phyloP scores from a whole-genome alignment of 2,113 vertebrate species.

The Sylvietta virens region DNA sequence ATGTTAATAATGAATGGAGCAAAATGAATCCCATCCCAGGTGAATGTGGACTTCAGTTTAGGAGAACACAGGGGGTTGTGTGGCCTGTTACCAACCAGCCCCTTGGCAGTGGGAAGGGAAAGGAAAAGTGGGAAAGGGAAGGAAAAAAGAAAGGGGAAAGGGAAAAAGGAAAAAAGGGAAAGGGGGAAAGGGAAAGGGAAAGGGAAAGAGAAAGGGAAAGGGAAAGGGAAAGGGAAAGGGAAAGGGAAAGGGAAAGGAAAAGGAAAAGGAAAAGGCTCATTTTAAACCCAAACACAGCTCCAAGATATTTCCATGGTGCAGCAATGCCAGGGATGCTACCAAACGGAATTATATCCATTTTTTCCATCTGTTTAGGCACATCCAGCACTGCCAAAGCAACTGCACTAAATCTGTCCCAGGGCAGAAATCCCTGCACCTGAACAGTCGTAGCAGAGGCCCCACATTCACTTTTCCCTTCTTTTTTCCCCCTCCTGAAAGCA shows the following conservation, averaged over 20 bases:
- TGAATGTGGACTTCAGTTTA: background rate
- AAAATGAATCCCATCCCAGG: background rate
- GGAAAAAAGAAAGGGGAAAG: background rate
- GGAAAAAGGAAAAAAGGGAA: background rate
- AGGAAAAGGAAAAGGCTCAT: background rate
- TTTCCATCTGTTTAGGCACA: background rate
- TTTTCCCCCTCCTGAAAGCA: background rate
- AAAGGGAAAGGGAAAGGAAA: background rate
- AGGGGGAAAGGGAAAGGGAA: background rate
- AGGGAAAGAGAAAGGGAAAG: too few relatives aligned
- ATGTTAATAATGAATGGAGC: background rate
- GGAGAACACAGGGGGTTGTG: background rate
- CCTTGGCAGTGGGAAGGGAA: background rate
- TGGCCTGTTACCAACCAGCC: background rate
- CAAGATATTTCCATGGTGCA: fast-evolving
- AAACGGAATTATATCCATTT: background rate
- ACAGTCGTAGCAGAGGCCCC: background rate
- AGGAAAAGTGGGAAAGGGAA: too few relatives aligned
- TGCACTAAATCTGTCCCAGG: background rate
- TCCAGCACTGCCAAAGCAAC: background rate
- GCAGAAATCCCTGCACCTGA: background rate
- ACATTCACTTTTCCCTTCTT: background rate
- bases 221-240: too few relatives aligned
- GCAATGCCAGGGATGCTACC: background rate
- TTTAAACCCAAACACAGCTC: background rate